phyloP scores from a whole-genome alignment of 2,113 vertebrate species.

The Camelus dromedarius region DNA sequence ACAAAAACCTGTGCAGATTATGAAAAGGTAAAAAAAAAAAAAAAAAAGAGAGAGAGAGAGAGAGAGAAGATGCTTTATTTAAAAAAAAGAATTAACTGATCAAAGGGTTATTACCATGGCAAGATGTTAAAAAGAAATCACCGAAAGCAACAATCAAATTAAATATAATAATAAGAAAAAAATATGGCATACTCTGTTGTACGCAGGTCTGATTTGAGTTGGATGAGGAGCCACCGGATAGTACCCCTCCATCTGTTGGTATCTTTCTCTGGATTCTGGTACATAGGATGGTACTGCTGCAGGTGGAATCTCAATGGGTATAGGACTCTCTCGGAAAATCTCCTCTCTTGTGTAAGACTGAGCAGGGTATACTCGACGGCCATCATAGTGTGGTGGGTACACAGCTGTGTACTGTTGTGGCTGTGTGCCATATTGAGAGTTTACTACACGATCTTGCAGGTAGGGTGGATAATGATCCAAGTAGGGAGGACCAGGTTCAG shows the following conservation, averaged over 20 bases:
- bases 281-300: slow-evolving; percentile 91
- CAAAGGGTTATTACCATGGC: background rate
- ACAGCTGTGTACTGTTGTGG: slow-evolving; percentile 92
- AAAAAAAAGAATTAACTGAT: background rate
- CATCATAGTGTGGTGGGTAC: slow-evolving; percentile 93
- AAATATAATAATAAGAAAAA: background rate
- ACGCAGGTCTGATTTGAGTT: slow-evolving; percentile 91
- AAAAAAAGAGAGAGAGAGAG: background rate
- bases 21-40: background rate
- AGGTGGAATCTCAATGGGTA: slow-evolving; percentile 93
- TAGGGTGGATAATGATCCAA: slow-evolving; percentile 94
- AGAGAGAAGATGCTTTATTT: background rate
- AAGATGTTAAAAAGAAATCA: background rate
- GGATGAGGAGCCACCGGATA: slow-evolving; percentile 92
- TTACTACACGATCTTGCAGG: slow-evolving; percentile 92
- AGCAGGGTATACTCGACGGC: slow-evolving; percentile 90
- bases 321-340: slow-evolving; percentile 93
- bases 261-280: slow-evolving; percentile 92
- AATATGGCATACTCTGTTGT: slow-evolving; percentile 90
- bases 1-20: background rate
- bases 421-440: slow-evolving; percentile 89
- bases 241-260: slow-evolving; percentile 92
- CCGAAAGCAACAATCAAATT: background rate
- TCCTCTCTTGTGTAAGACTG: slow-evolving; percentile 93
- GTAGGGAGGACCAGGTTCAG: slow-evolving; percentile 92